Percentiles rank a stretch among this genome's conserved stretches.
Evolutionary conservation across 2,797 vertebrate species (phyloP).

Genomic region (Ciconia nigra): DNA sequence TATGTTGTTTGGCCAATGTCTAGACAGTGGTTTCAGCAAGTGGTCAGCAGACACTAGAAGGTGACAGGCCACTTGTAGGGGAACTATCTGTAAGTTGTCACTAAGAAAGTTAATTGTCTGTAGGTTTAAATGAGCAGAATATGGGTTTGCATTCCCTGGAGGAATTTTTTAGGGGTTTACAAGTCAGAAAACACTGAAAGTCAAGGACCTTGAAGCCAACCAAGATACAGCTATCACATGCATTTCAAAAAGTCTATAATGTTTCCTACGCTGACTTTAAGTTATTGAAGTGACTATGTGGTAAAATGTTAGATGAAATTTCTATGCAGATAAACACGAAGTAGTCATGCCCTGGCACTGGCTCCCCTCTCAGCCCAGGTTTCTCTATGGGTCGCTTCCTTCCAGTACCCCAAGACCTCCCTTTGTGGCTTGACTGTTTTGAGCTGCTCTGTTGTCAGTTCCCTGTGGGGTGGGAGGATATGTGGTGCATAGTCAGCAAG

Average conservation of each 20-base stretch:
- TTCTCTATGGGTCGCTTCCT: neutral
- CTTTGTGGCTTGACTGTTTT: neutral
- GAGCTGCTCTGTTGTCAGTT: neutral
- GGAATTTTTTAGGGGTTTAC: neutral
- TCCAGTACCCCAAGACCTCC: neutral
- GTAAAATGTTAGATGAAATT: neutral
- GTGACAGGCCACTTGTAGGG: neutral
- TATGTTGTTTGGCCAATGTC: too few species aligned
- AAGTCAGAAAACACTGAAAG: neutral
- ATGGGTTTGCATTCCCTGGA: neutral
- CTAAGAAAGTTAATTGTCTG: neutral
- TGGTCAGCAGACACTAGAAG: neutral
- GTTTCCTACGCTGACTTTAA: neutral
- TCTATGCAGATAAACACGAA: neutral
- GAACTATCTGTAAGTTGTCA: neutral
- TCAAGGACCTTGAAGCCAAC: neutral
- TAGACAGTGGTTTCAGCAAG: neutral
- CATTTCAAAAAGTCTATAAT: neutral
- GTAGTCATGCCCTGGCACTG: neutral
- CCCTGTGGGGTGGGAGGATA: neutral
- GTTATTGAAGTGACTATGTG: neutral
- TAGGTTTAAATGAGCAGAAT: neutral
- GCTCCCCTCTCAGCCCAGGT: neutral
- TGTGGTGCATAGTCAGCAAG: rapidly evolving
- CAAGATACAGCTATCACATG: neutral